Conservation (phyloP, 2,888 invertebrate genomes). For the Agrypnus murinus region DNA sequence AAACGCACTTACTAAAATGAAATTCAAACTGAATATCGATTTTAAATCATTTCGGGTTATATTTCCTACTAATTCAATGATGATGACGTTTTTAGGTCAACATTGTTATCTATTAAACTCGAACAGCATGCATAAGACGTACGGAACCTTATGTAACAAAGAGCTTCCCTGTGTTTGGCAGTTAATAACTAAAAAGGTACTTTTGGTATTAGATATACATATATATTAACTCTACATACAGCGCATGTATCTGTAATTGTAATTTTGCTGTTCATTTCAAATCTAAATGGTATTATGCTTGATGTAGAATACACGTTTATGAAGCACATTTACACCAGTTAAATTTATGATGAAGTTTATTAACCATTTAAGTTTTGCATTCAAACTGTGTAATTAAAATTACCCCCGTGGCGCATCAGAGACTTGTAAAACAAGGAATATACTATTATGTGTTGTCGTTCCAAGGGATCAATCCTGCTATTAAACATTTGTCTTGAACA, state of each 20-base stretch:
- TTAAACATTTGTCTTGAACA: no score
- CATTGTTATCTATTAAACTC: conserved; percentile 37
- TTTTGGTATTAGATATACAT: conserved; percentile 21
- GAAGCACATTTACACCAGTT: conserved; percentile 7
- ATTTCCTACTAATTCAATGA: conserved; percentile 29
- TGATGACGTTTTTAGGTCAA: conserved; percentile 37
- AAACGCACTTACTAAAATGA: conserved; percentile 21
- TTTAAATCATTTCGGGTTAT: conserved; percentile 27
- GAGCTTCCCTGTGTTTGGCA: conserved; percentile 17
- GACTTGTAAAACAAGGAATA: neutral
- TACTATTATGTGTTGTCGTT: neutral
- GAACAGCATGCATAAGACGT: conserved; percentile 37
- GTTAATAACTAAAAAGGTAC: conserved; percentile 4
- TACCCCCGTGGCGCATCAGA: conserved; percentile 5
- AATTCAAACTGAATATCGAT: conserved; percentile 20
- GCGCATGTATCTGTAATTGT: no score
- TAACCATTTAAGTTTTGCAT: conserved; percentile 19
- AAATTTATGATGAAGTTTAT: conserved; percentile 5
- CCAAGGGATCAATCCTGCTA: no score
- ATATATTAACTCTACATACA: neutral
- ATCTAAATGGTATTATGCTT: conserved; percentile 26
- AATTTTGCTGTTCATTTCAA: conserved; percentile 21
- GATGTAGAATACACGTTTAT: neutral
- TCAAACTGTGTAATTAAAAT: conserved; percentile 10
- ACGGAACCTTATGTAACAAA: conserved; percentile 17